Evolutionary conservation across 1,140 invertebrate species (phyloP).

Genomic region (Saccostrea cuccullata): DNA sequence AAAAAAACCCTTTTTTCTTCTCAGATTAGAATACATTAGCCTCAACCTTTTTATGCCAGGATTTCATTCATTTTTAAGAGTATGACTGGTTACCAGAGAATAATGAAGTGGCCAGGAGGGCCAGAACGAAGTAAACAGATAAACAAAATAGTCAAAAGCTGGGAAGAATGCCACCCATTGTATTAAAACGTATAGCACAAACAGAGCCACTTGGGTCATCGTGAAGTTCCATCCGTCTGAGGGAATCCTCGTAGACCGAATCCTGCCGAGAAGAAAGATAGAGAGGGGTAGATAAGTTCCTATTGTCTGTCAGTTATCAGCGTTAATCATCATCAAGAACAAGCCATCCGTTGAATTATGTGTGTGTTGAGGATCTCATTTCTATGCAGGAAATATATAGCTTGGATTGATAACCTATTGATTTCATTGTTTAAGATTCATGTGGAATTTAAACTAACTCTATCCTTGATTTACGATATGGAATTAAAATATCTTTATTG

Average conservation of each 20-base stretch:
- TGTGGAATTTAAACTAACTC: constrained; percentile 21
- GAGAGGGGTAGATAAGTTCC: background rate
- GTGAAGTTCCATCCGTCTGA: background rate
- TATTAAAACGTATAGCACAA: background rate
- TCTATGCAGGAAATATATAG: background rate
- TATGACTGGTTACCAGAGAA: constrained; percentile 9
- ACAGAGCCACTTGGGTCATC: background rate
- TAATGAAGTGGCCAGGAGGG: constrained; percentile 1
- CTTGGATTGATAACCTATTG: constrained; percentile 33
- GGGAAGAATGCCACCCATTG: background rate
- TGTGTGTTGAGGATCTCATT: background rate
- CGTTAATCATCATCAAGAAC: background rate
- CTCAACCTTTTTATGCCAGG: background rate
- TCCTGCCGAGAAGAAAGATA: constrained; percentile 11
- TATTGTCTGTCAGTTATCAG: background rate
- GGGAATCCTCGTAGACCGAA: background rate
- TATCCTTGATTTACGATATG: constrained; percentile 19
- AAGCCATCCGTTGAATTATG: background rate
- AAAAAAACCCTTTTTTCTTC: background rate
- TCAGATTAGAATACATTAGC: background rate
- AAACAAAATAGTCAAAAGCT: constrained; percentile 1
- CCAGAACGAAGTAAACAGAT: background rate
- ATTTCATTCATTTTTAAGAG: constrained; percentile 2
- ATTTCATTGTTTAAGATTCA: constrained; percentile 23
- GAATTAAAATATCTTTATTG: constrained; percentile 11